Evolutionary conservation across 2,797 vertebrate genomes (phyloP), one percentile per base, ranked within the genome.

Genomic region (Hybognathus amarus): DNA sequence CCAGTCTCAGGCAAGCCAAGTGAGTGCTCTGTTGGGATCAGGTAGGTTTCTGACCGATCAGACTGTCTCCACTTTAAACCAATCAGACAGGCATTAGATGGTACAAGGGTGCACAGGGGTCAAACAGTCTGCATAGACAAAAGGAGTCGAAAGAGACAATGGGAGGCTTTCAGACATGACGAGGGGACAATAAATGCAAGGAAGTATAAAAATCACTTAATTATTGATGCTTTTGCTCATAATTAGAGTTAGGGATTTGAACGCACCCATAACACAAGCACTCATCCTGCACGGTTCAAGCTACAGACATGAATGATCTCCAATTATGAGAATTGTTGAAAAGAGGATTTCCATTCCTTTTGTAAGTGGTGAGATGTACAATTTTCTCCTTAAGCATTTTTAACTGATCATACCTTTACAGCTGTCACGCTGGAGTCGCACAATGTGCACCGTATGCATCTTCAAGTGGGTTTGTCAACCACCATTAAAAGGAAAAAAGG

Each of bases 21-120:
- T 56, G 73, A 56, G 40, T 38, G 64, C 66, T 78, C 66, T 77
- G 20, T 77, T 36, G 82, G 74, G 82, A 83, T 83, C 74, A 83
- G 74, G 52, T 77, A 61, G 64, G 74, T 83, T 70, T 61, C 82
- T 61, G 74, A 11, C 27, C 33, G 17, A 77, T 83, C 82, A 83
- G 52, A 66, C 64, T 59, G 74, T 70, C 82, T 77, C 74, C 82
- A 83, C 54, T 83, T 70, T 78, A 83, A 83, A 83, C 66, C 82
- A 83, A 78, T 83, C 82, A 77, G 75, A 83, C 54, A 50, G 52
- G 54, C 64, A 70, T 83, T 83, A 77, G 74, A 61, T 40, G 20
- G 75, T 6, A 70, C 6, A n/a, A n/a, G 54, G 75, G 54, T 38
- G 7, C 30, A 15, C 40, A 17, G 54, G 40, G 75, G 66, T 77